Evolutionary conservation across 2,888 invertebrate species (phyloP).

Genomic region (Tiliacea aurago): DNA sequence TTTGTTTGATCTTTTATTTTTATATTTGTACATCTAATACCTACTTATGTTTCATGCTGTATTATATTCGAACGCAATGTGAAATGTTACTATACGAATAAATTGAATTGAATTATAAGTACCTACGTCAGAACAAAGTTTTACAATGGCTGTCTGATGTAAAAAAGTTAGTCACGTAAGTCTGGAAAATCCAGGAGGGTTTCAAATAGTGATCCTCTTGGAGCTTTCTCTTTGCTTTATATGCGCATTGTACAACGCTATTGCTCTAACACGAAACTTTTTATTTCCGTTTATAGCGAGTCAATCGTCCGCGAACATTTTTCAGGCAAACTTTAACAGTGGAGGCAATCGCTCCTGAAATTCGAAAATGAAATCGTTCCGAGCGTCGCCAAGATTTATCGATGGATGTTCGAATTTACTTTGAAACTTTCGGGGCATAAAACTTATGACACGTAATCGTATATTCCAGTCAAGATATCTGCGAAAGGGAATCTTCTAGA

Average conservation of each 20-base stretch:
- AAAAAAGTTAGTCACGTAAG: conserved; percentile 83
- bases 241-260: conserved; percentile 87
- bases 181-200: conserved; percentile 78
- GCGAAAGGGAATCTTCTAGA: conserved; percentile 74
- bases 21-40: too few species aligned
- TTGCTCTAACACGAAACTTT: conserved; percentile 90
- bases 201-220: conserved; percentile 84
- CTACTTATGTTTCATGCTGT: too few species aligned
- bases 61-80: too few species aligned
- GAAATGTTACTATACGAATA: too few species aligned
- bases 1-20: too few species aligned
- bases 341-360: conserved; percentile 91
- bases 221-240: conserved; percentile 85
- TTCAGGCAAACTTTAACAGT: conserved; percentile 91
- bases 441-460: conserved; percentile 91
- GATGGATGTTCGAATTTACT: conserved; percentile 90
- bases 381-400: conserved; percentile 90
- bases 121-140: conserved; percentile 68
- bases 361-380: conserved; percentile 91
- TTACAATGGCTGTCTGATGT: conserved; percentile 74
- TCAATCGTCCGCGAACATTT: conserved; percentile 91
- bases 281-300: conserved; percentile 90
- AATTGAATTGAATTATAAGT: too few species aligned
- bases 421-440: conserved; percentile 89
- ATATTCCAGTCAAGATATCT: conserved; percentile 85